A percentile compares a stretch with the other conserved stretches of the same genome.
Evolutionary conservation across 37 sponge, comb jelly and placozoan species (phyloP).

Genomic region (Axinella damicornis): DNA sequence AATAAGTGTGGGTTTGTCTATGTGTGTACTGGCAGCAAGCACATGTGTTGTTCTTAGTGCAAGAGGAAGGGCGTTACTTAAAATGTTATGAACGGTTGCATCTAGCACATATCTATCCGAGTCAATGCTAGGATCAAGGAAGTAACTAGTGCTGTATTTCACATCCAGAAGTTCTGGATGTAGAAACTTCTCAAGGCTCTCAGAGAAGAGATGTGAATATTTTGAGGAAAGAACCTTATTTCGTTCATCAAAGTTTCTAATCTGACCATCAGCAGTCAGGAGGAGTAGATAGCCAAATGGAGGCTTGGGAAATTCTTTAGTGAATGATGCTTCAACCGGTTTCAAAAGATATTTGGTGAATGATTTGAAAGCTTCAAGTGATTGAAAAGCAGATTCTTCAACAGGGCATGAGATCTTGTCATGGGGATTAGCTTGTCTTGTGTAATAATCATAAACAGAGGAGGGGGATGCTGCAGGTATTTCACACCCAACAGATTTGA

Average conservation of each 20-base stretch:
- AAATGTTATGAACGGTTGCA: not conserved
- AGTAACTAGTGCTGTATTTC: not conserved
- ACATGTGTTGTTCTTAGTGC: not conserved
- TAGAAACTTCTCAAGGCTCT: conserved; percentile 24
- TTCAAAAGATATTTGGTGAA: conserved; percentile 6
- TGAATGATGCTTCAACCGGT: too few species aligned
- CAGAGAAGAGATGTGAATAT: conserved; percentile 12
- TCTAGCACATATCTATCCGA: not conserved
- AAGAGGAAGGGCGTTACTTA: not conserved
- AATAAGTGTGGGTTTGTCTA: not conserved
- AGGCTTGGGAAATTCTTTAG: not conserved
- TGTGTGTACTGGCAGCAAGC: not conserved
- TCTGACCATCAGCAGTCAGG: conserved; percentile 34
- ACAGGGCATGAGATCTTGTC: conserved; percentile 1
- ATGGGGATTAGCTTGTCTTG: not conserved
- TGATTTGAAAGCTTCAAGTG: conserved; percentile 22
- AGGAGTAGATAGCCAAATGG: conserved; percentile 32
- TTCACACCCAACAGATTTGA: conserved; percentile 4
- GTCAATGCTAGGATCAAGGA: not conserved
- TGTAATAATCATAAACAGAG: conserved; percentile 27
- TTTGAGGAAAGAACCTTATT: not conserved
- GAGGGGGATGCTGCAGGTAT: not conserved
- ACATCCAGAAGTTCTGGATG: conserved; percentile 46
- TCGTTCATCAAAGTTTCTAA: conserved; percentile 25
- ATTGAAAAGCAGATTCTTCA: not conserved